Base-by-base conservation (phyloP, 2,797 vertebrate genomes). In the Gallirallus australis region DNA sequence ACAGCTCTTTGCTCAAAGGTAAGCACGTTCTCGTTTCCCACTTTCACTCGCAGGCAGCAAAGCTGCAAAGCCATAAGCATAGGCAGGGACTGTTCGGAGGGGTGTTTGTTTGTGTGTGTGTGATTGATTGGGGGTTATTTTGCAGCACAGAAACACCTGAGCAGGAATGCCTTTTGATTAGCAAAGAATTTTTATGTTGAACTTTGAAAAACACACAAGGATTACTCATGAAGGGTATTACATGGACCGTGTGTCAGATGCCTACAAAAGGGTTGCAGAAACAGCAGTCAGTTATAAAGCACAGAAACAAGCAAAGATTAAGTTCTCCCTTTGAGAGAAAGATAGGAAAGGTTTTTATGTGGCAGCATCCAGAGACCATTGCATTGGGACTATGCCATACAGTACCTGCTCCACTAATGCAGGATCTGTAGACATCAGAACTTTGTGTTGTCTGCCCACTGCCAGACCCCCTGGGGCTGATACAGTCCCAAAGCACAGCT, bases 221-320 rank as follows among this genome's bases (percentile, higher is more conserved):
- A 65, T 95, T 94, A 77, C 66, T 90, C 77, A n/a, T 56, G 81
- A 85, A 89, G 75, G 21, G 23, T 63, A 42, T 77, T 83, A 56
- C 64, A 47, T 9, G 59, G 68, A 82, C 71, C 76, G 8, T 12
- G 78, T 64, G 31, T 37, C 50, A 52, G 60, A 16, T 42, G 63
- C 20, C 86, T 68, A n/a, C 57, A 24, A 53, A 48, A 57, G 60
- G 33, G 50, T 14, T 86, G 61, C 86, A 84, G 86, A 71, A 82
- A 52, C 78, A 89, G 45, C 63, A 60, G 25, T 71, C 31, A 37
- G 64, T 82, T 75, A 52, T 17, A 53, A 79, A 94, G 57, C 30
- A 33, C 2, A 59, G 70, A 91, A 77, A 71, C 68, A 93, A 89
- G 70, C 73, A 90, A 79, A 85, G 90, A 80, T 71, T 90, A 79